Evolutionary conservation across 2,888 invertebrate genomes (phyloP), one percentile per base, ranked within the genome.

Genomic region (Stenchaetothrips biformis): DNA sequence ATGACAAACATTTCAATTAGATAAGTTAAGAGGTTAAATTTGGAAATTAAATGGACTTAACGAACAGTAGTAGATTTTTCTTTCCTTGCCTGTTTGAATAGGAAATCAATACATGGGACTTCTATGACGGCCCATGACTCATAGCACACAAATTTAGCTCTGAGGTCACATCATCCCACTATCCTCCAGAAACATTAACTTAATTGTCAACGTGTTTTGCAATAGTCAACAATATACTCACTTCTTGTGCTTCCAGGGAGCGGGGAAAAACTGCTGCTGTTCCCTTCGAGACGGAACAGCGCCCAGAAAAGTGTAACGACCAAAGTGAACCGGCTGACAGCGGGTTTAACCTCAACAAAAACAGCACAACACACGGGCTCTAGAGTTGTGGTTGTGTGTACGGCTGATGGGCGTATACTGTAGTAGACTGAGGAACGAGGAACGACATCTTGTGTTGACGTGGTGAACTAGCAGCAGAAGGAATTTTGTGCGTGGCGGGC

Each of bases 401-500:
- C n/a, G n/a, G n/a, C n/a, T n/a, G n/a, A 74, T 74, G 67, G 67
- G 67, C 67, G 67, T 74, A 9, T 25, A 59, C 59, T 59, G n/a
- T n/a, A 13, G 59, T 1, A 4, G 4, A 37, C 59, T 53, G 53
- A 2, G 16, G 67, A 21, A 7, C 25, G 37, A 0, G 25, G 25
- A 74, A 74, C 67, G 67, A 74, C 67, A 74, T 74, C 67, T 74
- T 25, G 21, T 74, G 67, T 74, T 74, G 67, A 74, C 67, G 67
- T 74, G 67, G 67, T 74, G 67, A 74, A 74, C 67, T 74, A 74
- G 25, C 25, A 7, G 67, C 67, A 25, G 67, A 11, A 25, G 67
- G 67, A 2, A 4, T 37, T 37, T 37, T 4, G 37, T 74, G 18
- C 53, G 13, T 53, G 11, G 53, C 53, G 67, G 7, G 25, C 67